phyloP scores from a whole-genome alignment of 2,113 vertebrate genomes.

The Panurus biarmicus region DNA sequence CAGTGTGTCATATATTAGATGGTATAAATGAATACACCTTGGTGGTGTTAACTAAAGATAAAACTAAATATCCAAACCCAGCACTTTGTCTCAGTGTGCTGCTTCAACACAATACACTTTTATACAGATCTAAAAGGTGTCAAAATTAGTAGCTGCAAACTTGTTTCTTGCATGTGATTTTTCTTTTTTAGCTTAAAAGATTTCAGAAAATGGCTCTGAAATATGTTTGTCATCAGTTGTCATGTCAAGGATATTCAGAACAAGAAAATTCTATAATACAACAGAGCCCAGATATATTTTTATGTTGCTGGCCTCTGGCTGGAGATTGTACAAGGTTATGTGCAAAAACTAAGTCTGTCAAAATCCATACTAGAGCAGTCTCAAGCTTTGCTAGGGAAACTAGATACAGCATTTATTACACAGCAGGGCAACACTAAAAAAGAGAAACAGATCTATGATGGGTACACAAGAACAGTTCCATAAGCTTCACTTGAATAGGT shows the following conservation, averaged over 20 bases:
- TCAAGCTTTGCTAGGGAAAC: conserved; percentile 90
- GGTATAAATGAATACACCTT: conserved; percentile 79
- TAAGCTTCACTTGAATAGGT: conserved; percentile 87
- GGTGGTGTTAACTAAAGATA: conserved; percentile 78
- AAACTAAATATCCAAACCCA: conserved; percentile 80
- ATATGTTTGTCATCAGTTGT: conserved; percentile 74
- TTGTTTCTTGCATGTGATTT: conserved; percentile 76
- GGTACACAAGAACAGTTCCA: conserved; percentile 84
- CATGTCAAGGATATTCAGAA: conserved; percentile 79
- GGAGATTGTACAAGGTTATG: conserved; percentile 89
- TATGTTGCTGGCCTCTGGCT: conserved; percentile 76
- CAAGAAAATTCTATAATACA: conserved; percentile 82
- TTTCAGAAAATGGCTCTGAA: conserved; percentile 78
- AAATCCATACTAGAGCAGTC: conserved; percentile 87
- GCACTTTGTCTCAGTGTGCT: conserved; percentile 72
- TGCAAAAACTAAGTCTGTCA: conserved; percentile 87
- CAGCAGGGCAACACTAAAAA: conserved; percentile 91
- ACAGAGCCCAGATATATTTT: conserved; percentile 78
- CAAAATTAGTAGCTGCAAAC: conserved; percentile 81
- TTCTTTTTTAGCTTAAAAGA: conserved; percentile 75
- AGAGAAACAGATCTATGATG: conserved; percentile 83
- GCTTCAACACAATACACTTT: conserved; percentile 83
- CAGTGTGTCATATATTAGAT: conserved; percentile 85
- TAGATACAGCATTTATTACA: conserved; percentile 91
- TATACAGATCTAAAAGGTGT: conserved; percentile 83